Evolutionary conservation across 2,888 invertebrate species (phyloP).

Genomic region (Phytoseiulus persimilis): DNA sequence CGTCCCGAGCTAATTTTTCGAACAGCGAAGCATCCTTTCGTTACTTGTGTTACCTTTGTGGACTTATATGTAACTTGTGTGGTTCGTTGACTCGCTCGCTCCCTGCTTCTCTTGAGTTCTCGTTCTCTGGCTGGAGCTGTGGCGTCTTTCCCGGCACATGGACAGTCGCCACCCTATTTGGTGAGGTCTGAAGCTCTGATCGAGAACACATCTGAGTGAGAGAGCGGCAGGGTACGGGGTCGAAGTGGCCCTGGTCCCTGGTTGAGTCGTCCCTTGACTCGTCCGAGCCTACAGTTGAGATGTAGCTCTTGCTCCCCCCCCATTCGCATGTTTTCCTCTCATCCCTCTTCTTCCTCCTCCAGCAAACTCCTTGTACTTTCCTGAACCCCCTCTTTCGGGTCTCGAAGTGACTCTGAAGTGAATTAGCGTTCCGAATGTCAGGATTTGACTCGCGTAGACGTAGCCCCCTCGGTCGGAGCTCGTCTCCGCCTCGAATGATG

Average conservation of each 20-base stretch:
- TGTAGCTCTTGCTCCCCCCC: background rate
- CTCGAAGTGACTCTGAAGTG: background rate
- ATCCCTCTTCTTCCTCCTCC: background rate
- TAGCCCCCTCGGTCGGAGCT: background rate
- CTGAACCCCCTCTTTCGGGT: background rate
- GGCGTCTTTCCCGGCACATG: no score
- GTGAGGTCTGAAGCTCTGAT: no score
- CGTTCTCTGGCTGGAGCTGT: no score
- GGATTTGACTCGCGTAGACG: background rate
- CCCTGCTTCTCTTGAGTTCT: background rate
- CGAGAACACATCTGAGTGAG: no score
- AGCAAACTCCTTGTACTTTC: background rate
- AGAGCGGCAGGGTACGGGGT: no score
- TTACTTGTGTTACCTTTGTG: background rate
- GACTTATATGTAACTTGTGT: background rate
- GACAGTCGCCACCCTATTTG: no score
- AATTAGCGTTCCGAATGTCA: constrained; percentile 35
- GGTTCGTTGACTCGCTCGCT: background rate
- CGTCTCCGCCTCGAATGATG: background rate
- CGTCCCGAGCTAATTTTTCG: background rate
- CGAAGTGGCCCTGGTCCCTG: no score
- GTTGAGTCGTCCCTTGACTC: no score
- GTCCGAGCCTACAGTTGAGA: background rate
- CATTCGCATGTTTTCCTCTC: background rate
- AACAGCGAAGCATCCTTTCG: background rate